Evolutionary conservation across 1,140 invertebrate species (phyloP).

Genomic region (Liolophura sinensis): DNA sequence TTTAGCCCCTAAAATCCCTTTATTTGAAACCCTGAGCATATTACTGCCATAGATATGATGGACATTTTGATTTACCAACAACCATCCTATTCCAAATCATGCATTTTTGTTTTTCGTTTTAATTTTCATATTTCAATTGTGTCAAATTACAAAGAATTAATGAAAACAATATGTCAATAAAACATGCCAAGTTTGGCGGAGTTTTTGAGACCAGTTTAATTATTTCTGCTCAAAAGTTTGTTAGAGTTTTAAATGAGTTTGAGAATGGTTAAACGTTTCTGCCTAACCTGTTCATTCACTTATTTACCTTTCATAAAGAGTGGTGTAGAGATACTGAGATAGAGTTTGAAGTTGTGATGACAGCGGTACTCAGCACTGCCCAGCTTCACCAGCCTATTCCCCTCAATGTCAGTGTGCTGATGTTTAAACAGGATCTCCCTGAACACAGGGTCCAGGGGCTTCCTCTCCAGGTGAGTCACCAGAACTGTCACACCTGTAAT

Average conservation of each 20-base stretch:
- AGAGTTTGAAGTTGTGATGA: conserved; percentile 51
- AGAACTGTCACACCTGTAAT: conserved; percentile 48
- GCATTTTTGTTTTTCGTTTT: too few relatives aligned
- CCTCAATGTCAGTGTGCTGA: conserved; percentile 46
- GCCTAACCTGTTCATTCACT: neutral
- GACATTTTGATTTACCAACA: too few relatives aligned
- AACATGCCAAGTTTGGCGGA: too few relatives aligned
- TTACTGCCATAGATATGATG: too few relatives aligned
- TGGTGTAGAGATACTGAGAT: conserved; percentile 48
- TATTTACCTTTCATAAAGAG: conserved; percentile 51
- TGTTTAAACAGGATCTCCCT: conserved; percentile 47
- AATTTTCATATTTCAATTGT: too few relatives aligned
- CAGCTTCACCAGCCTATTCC: conserved; percentile 41
- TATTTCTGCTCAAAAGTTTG: too few relatives aligned
- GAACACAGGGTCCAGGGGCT: conserved; percentile 43
- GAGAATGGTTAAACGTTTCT: neutral
- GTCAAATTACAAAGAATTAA: too few relatives aligned
- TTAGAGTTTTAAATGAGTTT: neutral
- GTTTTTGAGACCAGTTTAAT: too few relatives aligned
- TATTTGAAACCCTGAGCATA: too few relatives aligned
- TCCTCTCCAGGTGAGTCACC: conserved; percentile 51
- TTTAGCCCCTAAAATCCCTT: too few relatives aligned
- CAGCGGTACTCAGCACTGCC: conserved; percentile 38
- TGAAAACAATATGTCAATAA: too few relatives aligned
- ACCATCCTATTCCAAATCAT: too few relatives aligned